Evolutionary conservation across 2,888 invertebrate species (phyloP), one percentile per base, ranked within the genome.

Genomic region (Ceramica pisi): DNA sequence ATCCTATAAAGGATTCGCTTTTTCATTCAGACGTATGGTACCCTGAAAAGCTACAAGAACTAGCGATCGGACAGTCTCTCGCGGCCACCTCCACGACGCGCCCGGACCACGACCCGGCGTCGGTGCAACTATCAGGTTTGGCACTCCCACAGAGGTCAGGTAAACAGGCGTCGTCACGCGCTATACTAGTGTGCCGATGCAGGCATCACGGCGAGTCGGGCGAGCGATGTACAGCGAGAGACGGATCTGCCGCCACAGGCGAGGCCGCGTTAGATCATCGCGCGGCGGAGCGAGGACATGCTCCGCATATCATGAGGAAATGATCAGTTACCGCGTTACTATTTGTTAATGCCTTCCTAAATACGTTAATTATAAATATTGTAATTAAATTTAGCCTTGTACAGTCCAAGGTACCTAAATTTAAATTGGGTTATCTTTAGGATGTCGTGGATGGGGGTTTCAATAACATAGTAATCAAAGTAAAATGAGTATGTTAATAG

Each of bases 321-420:
- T 76, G 21, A 55, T 41, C 23, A 44, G 14, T 26, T 48, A 50
- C 26, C 31, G 26, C 31, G 6, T 23, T 41, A 41, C 67, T 41
- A 14, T 35, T 31, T n/a, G 19, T 57, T 61, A 76, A 76, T 57
- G 46, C 35, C 41, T 76, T 79, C 61, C 51, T 48, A 71, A 78
- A 48, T 21, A 26, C 48, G 5, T 41, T 41, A 41, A 46, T 16
- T 19, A n/a, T 41, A 16, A 16, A 10, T 21, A 16, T 16, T 16
- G 16, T 44, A 38, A 53, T 46, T 10, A n/a, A 61, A 61, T 14
- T 48, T 51, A 7, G 16, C 53, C 35, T 80, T 57, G 44, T 66
- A 64, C 69, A 67, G 66, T 78, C 81, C 69, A 76, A 78, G 81
- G 81, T 60, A n/a, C n/a, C n/a, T n/a, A 38, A 9, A 35, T 35